Base-by-base conservation (phyloP, 2,113 vertebrate genomes). In the Vidua macroura region DNA sequence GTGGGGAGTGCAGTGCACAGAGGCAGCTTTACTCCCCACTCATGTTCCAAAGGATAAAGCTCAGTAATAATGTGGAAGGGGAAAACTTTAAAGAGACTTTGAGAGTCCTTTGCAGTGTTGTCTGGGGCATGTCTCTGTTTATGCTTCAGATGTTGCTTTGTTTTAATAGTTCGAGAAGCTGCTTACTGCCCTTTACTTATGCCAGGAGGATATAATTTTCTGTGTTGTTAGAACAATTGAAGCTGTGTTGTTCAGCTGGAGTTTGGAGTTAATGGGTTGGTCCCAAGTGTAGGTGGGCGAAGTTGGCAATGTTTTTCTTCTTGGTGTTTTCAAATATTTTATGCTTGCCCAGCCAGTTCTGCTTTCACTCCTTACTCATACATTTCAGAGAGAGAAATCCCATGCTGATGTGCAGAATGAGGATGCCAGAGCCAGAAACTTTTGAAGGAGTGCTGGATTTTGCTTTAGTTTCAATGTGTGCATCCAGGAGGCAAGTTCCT, bases 301-400 rank as follows among this genome's bases (percentile, higher is more conserved):
- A 95, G 51, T 58, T 94, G 93, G 84, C 91, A 76, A 2, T 91
- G 60, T 51, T 88, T 56, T 82, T 83, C 79, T 59, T 69, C 58
- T 73, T 77, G 76, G 64, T 88, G 56, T 95, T 92, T 93, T 95
- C 93, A 94, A 94, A 90, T 91, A 94, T 92, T 95, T 93, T 63
- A 43, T 73, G 64, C 77, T 96, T 89, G 92, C 86, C 92, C 81
- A 86, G 90, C 83, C 92, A 69, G 73, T 95, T 95, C 87, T 93
- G 41, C 63, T 90, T 94, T 96, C 88, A 49, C 49, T 96, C 85
- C 83, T 92, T 90, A 88, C 72, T 94, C 82, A 80, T 81, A 53
- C 39, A 78, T 78, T 92, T 91, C 70, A 77, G 81, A 90, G 70
- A 79, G 59, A 95, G 74, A 93, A 96, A 78, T 72, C 64, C 76